Conservation (phyloP, 1,140 invertebrate genomes). For the Zaprionus kolodkinae region DNA sequence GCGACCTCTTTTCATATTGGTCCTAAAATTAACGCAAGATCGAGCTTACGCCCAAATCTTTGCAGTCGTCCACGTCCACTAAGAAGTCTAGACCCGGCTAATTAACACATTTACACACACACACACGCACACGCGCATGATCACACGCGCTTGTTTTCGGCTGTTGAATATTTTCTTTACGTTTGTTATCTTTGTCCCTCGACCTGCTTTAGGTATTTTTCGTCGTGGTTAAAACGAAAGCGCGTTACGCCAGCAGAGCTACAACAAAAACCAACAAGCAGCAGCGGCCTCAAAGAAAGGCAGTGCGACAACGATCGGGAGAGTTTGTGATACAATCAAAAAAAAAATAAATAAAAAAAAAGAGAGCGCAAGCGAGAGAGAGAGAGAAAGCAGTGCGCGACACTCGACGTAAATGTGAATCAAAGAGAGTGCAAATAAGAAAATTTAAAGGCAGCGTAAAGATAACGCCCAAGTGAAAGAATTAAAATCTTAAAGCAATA, state of each 20-base stretch:
- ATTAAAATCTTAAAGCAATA: conserved; percentile 20
- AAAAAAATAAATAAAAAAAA: background rate
- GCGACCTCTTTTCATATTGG: background rate
- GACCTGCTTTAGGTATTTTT: conserved; percentile 49
- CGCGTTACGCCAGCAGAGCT: conserved; percentile 33
- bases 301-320: conserved; percentile 10
- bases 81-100: conserved; percentile 59
- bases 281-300: conserved; percentile 3
- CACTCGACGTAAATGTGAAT: conserved; percentile 30
- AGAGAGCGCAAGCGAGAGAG: conserved; percentile 12
- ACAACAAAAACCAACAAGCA: conserved; percentile 4
- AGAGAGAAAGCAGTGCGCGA: conserved; percentile 27
- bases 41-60: conserved; percentile 21
- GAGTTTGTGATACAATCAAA: conserved; percentile 7
- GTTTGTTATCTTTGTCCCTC: conserved; percentile 55
- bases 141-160: background rate
- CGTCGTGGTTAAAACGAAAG: conserved; percentile 69
- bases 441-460: conserved; percentile 20
- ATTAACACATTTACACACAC: conserved; percentile 12
- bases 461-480: conserved; percentile 38
- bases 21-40: conserved; percentile 30
- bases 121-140: conserved; percentile 16
- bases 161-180: conserved; percentile 30
- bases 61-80: conserved; percentile 43
- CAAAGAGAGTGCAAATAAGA: conserved; percentile 42